A percentile compares a stretch with the other conserved stretches of the same genome.
Evolutionary conservation across 1,140 invertebrate genomes (phyloP).

Genomic region (Anastrepha obliqua): DNA sequence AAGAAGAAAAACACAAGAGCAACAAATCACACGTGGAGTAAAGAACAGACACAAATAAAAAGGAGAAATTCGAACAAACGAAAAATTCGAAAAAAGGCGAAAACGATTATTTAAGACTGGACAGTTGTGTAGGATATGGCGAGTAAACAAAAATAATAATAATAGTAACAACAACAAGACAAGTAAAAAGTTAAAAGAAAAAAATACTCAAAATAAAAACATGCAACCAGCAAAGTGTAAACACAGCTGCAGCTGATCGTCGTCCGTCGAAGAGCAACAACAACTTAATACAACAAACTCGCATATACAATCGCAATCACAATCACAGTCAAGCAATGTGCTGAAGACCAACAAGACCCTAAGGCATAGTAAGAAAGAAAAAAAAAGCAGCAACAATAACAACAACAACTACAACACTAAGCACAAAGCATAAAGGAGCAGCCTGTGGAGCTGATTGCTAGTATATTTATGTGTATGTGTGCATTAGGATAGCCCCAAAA

Average conservation of each 20-base stretch:
- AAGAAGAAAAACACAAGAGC: not conserved
- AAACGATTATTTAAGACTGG: slow-evolving; percentile 1
- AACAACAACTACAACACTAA: not conserved
- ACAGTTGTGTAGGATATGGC: not conserved
- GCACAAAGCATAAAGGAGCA: slow-evolving; percentile 12
- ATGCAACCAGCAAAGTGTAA: slow-evolving; percentile 53
- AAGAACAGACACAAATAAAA: not conserved
- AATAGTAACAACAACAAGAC: slow-evolving; percentile 13
- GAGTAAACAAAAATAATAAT: slow-evolving; percentile 55
- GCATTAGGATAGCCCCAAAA: not conserved
- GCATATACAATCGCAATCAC: slow-evolving; percentile 28
- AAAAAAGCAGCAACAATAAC: not conserved
- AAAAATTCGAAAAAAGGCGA: not conserved
- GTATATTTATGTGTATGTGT: not conserved
- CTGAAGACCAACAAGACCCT: slow-evolving; percentile 18
- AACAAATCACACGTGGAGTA: not conserved
- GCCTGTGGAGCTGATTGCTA: slow-evolving; percentile 5
- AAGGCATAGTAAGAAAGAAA: not conserved
- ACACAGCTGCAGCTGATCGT: slow-evolving; percentile 56
- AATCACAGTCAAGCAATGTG: slow-evolving; percentile 30
- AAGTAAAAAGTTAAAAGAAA: not conserved
- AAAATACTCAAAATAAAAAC: slow-evolving; percentile 17
- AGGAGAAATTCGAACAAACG: not conserved
- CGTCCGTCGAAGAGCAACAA: slow-evolving; percentile 68
- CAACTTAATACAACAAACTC: slow-evolving; percentile 55